Conservation (phyloP, 2,797 vertebrate genomes). For the Kryptopterus vitreolus region DNA sequence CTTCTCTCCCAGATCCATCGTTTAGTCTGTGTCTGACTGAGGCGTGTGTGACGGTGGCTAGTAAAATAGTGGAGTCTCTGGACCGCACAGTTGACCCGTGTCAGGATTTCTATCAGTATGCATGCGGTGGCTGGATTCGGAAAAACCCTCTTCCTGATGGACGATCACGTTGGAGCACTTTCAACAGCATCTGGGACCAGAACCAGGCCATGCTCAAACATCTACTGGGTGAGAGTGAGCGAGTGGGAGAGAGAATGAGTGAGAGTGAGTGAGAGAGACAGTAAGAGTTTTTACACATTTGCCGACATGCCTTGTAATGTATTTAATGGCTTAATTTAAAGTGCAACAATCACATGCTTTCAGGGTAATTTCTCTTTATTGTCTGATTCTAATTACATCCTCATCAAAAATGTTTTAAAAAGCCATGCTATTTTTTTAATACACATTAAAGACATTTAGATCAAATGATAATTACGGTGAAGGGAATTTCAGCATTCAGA, state of each 20-base stretch:
- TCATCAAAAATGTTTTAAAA: not conserved
- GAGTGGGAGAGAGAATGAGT: slow-evolving; percentile 80
- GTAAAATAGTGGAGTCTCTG: slow-evolving; percentile 91
- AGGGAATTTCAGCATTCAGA: not conserved
- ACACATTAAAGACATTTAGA: not conserved
- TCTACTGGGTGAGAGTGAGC: slow-evolving; percentile 80
- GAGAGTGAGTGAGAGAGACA: slow-evolving; percentile 43
- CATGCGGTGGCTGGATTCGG: slow-evolving; percentile 93
- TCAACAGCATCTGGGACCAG: slow-evolving; percentile 97
- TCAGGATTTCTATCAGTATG: slow-evolving; percentile 95
- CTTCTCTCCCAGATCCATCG: slow-evolving; percentile 73
- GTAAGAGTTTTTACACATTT: not conserved
- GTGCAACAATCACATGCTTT: not conserved
- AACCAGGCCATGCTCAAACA: slow-evolving; percentile 96
- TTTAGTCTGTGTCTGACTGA: slow-evolving; percentile 85
- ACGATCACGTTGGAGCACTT: slow-evolving; percentile 93
- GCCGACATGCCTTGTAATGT: not conserved
- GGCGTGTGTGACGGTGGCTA: slow-evolving; percentile 88
- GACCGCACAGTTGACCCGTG: slow-evolving; percentile 85
- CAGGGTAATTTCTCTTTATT: not conserved
- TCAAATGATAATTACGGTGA: not conserved
- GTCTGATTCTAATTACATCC: not conserved
- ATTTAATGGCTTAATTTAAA: not conserved
- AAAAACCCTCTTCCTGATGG: slow-evolving; percentile 92
- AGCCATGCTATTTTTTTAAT: not conserved